Percentiles rank a stretch among this genome's conserved stretches.
These are phyloP conservation scores for Diploptera punctata DNA, from an alignment of 2,888 invertebrate genomes.

Conservation along the genomic window DNA sequence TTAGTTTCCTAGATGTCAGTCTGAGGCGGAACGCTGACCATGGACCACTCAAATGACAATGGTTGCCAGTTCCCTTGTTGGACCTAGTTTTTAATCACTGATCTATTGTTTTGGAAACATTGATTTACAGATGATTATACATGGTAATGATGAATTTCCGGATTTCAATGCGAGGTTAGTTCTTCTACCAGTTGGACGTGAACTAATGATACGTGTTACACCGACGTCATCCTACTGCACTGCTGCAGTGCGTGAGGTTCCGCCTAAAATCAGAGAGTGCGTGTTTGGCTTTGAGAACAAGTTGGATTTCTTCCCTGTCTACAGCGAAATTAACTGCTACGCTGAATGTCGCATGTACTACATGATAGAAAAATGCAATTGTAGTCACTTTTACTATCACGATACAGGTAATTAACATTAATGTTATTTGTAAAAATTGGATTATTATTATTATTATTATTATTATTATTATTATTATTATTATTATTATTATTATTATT, in stretches of 20 bases:
- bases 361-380: slow-evolving; percentile 24
- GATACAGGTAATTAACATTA: slow-evolving; percentile 16
- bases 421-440: too few relatives aligned
- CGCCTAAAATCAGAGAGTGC: slow-evolving; percentile 12
- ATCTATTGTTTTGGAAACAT: too few relatives aligned
- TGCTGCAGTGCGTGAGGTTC: slow-evolving; percentile 9
- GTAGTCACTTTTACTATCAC: slow-evolving; percentile 34
- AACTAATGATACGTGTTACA: slow-evolving; percentile 28
- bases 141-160: slow-evolving; percentile 26
- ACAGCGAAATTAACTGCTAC: slow-evolving; percentile 32
- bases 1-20: too few relatives aligned
- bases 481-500: too few relatives aligned
- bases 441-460: too few relatives aligned
- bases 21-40: too few relatives aligned
- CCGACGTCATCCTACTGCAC: slow-evolving; percentile 23
- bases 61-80: too few relatives aligned
- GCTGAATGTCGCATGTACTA: slow-evolving; percentile 31
- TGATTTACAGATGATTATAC: slow-evolving; percentile 32
- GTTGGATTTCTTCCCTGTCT: slow-evolving; percentile 28
- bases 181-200: slow-evolving; percentile 23
- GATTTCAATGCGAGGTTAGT: slow-evolving; percentile 26
- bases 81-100: too few relatives aligned
- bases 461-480: too few relatives aligned
- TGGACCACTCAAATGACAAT: too few relatives aligned
- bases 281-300: slow-evolving; percentile 29